These are phyloP conservation scores for Calonectris borealis DNA, from an alignment of 2,113 vertebrate species.

Conservation along the genomic window DNA sequence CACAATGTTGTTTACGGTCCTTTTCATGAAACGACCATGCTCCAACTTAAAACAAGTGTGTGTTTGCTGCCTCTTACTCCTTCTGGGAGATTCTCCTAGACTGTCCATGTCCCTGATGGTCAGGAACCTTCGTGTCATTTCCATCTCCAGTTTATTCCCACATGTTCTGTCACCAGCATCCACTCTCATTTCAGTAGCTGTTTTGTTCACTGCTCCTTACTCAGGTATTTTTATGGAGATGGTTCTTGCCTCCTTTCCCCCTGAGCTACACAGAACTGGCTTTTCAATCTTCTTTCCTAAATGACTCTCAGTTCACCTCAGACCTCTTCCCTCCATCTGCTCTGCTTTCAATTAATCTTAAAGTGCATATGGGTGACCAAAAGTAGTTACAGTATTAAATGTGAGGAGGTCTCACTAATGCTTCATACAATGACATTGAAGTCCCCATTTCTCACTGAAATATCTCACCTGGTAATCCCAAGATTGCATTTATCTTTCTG, in stretches of 20 bases:
- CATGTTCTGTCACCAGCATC: not conserved
- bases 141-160: not conserved
- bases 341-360: conserved; percentile 4
- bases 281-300: conserved; percentile 40
- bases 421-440: not conserved
- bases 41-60: not conserved
- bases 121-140: not conserved
- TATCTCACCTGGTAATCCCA: not conserved
- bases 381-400: not conserved
- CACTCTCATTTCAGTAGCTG: not conserved
- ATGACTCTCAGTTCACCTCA: conserved; percentile 13
- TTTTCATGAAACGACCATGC: not conserved
- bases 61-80: not conserved
- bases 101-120: not conserved
- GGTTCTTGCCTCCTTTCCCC: not conserved
- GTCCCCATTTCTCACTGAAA: not conserved
- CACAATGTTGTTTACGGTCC: not conserved
- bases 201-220: not conserved
- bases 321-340: not conserved
- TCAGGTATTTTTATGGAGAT: not conserved
- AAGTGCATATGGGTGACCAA: not conserved
- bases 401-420: not conserved
- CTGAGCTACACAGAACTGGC: not conserved
- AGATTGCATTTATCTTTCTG: not conserved
- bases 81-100: not conserved